phyloP scores from a whole-genome alignment of 1,140 invertebrate species.

The Drosophila neocordata region DNA sequence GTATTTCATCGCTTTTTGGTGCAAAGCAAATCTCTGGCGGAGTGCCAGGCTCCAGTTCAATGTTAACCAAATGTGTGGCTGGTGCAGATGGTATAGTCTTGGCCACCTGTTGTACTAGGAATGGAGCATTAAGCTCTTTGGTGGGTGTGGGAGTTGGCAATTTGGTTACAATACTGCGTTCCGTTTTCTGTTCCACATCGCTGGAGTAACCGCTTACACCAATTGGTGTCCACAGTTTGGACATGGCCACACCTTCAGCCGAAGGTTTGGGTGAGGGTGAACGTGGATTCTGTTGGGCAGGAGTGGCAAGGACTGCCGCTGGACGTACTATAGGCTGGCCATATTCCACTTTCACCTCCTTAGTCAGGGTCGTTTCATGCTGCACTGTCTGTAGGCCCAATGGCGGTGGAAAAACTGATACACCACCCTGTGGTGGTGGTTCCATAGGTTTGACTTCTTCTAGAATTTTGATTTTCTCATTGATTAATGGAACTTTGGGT shows the following conservation, averaged over 20 bases:
- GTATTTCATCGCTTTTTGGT: slow-evolving; percentile 77
- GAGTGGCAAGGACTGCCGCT: slow-evolving; percentile 70
- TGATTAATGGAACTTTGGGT: slow-evolving; percentile 83
- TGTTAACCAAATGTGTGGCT: slow-evolving; percentile 78
- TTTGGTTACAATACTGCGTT: slow-evolving; percentile 68
- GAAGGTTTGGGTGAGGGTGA: slow-evolving; percentile 84
- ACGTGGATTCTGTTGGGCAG: slow-evolving; percentile 63
- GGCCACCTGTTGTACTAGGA: slow-evolving; percentile 83
- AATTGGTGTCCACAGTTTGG: slow-evolving; percentile 85
- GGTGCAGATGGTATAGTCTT: slow-evolving; percentile 83
- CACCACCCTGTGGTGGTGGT: slow-evolving; percentile 86
- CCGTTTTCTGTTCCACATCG: slow-evolving; percentile 59
- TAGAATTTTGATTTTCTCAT: slow-evolving; percentile 86
- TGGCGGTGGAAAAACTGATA: slow-evolving; percentile 80
- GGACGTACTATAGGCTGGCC: slow-evolving; percentile 79
- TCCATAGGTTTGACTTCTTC: slow-evolving; percentile 86
- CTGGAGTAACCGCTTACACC: slow-evolving; percentile 53
- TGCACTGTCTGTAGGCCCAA: slow-evolving; percentile 60
- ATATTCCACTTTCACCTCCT: slow-evolving; percentile 74
- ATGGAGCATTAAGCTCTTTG: slow-evolving; percentile 84
- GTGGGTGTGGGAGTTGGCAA: slow-evolving; percentile 66
- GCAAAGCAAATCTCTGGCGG: slow-evolving; percentile 87
- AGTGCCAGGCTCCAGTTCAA: slow-evolving; percentile 85
- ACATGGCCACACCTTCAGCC: slow-evolving; percentile 86
- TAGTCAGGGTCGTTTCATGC: slow-evolving; percentile 62